Evolutionary conservation across 2,113 vertebrate species (phyloP).

Genomic region (Pelecanus crispus): DNA sequence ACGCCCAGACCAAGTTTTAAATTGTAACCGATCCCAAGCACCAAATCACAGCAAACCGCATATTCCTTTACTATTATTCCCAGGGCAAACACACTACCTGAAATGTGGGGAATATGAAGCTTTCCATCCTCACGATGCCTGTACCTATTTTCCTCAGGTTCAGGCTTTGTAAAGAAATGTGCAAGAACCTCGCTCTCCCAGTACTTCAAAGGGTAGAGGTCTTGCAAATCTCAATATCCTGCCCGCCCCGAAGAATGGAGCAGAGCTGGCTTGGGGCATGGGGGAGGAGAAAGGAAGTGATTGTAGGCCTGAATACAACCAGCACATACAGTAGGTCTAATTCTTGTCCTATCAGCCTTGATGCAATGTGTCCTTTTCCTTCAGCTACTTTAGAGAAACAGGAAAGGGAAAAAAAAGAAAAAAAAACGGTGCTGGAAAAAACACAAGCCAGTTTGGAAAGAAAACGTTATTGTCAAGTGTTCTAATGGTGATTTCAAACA

Average conservation of each 20-base stretch:
- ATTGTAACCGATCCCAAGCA: not conserved
- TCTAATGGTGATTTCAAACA: slow-evolving; percentile 60
- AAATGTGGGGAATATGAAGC: not conserved
- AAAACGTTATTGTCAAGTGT: slow-evolving; percentile 60
- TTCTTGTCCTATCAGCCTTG: slow-evolving; percentile 58
- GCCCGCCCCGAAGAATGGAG: slow-evolving; percentile 3
- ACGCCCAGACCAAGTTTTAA: not conserved
- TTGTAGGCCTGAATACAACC: not conserved
- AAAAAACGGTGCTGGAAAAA: slow-evolving; percentile 63
- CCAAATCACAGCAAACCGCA: not conserved
- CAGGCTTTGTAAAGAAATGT: not conserved
- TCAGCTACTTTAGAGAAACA: slow-evolving; percentile 68
- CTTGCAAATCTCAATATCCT: slow-evolving; percentile 37
- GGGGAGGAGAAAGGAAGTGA: slow-evolving; percentile 34
- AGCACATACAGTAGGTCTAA: slow-evolving; percentile 30
- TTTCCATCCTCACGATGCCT: not conserved
- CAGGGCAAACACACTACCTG: not conserved
- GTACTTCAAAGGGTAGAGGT: slow-evolving; percentile 16
- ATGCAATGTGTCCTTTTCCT: slow-evolving; percentile 50
- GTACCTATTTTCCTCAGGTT: not conserved
- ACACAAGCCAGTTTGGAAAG: slow-evolving; percentile 51
- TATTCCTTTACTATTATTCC: not conserved
- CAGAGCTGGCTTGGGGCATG: not conserved
- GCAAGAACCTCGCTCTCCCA: not conserved
- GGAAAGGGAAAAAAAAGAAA: slow-evolving; percentile 59